phyloP scores from a whole-genome alignment of 2,888 invertebrate genomes.

The Tetragnatha montana region DNA sequence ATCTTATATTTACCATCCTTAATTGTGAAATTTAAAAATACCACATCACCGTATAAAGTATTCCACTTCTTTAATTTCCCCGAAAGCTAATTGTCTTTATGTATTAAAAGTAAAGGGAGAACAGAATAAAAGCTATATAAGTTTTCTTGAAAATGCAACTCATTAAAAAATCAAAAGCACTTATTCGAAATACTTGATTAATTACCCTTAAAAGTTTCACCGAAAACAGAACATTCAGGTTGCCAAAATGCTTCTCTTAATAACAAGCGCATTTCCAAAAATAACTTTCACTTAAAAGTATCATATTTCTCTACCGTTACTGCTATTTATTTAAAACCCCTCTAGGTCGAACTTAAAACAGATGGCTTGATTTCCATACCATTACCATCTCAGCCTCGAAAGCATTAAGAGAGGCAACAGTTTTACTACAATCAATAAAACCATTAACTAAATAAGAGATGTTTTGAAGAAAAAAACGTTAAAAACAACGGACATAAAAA shows the following conservation, averaged over 20 bases:
- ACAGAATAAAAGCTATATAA: no score
- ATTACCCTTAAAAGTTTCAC: neutral
- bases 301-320: neutral
- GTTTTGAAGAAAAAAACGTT: constrained; percentile 3
- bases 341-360: neutral
- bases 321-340: neutral
- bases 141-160: no score
- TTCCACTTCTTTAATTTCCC: no score
- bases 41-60: no score
- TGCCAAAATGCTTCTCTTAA: neutral
- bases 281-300: neutral
- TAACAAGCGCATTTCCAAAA: neutral
- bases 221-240: neutral
- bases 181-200: no score
- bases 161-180: no score
- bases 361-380: constrained; percentile 46
- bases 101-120: no score
- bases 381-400: constrained; percentile 34
- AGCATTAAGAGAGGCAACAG: constrained; percentile 32
- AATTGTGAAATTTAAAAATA: no score
- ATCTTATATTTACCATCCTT: no score
- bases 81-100: no score
- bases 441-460: constrained; percentile 57
- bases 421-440: constrained; percentile 50
- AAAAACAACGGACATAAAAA: constrained; percentile 25